These are phyloP conservation scores for Chionodraco myersi DNA, from an alignment of 2,113 vertebrate species.

Conservation along the genomic window DNA sequence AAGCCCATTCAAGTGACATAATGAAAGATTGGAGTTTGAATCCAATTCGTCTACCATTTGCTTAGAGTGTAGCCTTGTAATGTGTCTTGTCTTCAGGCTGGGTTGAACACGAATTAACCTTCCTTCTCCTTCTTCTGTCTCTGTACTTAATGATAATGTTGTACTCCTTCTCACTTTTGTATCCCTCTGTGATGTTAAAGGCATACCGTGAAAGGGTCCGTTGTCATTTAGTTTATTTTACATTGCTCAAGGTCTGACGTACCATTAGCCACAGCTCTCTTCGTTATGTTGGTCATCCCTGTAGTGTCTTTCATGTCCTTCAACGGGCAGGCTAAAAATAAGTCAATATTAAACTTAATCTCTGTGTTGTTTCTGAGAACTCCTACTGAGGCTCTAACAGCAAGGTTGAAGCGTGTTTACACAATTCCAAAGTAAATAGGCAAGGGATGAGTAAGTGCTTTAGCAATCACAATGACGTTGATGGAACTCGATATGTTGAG, in stretches of 20 bases:
- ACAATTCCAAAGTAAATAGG: constrained; percentile 42
- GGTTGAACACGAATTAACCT: constrained; percentile 71
- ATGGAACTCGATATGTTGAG: constrained; percentile 49
- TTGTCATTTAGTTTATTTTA: constrained; percentile 21
- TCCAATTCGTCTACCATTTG: constrained; percentile 74
- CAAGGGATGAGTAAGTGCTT: constrained; percentile 37
- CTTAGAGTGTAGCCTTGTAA: constrained; percentile 64
- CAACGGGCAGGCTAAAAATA: constrained; percentile 1
- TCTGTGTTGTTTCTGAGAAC: constrained; percentile 17
- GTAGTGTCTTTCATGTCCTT: not conserved
- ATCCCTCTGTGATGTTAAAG: constrained; percentile 4
- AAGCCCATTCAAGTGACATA: constrained; percentile 69
- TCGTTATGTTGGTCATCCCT: not conserved
- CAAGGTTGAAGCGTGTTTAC: constrained; percentile 26
- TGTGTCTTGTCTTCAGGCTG: constrained; percentile 60
- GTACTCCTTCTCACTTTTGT: constrained; percentile 27
- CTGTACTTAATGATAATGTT: constrained; percentile 55
- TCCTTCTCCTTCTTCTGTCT: constrained; percentile 46
- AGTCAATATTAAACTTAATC: constrained; percentile 23
- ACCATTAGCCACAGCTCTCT: constrained; percentile 12
- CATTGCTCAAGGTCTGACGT: constrained; percentile 24
- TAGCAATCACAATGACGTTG: constrained; percentile 59
- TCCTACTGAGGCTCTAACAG: constrained; percentile 31
- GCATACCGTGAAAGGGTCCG: constrained; percentile 15
- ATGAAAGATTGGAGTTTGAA: constrained; percentile 74